phyloP scores from a whole-genome alignment of 2,888 invertebrate species.

The Diadegma fenestrale region DNA sequence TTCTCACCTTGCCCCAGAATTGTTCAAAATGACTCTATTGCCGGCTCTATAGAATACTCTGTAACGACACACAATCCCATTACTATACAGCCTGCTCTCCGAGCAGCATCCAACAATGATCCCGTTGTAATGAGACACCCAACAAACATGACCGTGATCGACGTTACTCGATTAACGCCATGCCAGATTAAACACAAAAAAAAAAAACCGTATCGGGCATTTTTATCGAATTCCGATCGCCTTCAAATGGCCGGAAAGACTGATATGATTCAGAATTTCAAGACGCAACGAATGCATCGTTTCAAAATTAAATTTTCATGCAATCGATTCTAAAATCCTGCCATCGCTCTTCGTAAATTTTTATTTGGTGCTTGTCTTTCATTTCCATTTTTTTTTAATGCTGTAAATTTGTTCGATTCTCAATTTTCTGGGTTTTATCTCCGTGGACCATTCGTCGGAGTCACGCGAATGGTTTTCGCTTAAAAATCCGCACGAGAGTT shows the following conservation, averaged over 20 bases:
- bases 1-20: conserved; percentile 68
- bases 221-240: background rate
- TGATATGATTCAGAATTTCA: background rate
- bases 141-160: conserved; percentile 56
- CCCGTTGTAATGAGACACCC: conserved; percentile 67
- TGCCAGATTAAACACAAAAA: conserved; percentile 36
- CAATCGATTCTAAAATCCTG: too few relatives aligned
- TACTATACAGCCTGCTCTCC: conserved; percentile 37
- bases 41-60: conserved; percentile 25
- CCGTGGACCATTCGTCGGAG: too few relatives aligned
- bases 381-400: too few relatives aligned
- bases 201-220: conserved; percentile 23
- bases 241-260: background rate
- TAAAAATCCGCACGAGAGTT: too few relatives aligned
- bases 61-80: conserved; percentile 20
- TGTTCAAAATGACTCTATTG: conserved; percentile 54
- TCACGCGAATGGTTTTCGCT: too few relatives aligned
- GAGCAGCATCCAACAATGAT: conserved; percentile 65
- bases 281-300: background rate
- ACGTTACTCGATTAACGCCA: conserved; percentile 60
- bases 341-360: too few relatives aligned
- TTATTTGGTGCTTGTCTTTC: too few relatives aligned
- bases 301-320: background rate
- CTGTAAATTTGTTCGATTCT: too few relatives aligned
- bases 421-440: too few relatives aligned